phyloP scores from a whole-genome alignment of 1,140 invertebrate species.

The Panulirus ornatus region DNA sequence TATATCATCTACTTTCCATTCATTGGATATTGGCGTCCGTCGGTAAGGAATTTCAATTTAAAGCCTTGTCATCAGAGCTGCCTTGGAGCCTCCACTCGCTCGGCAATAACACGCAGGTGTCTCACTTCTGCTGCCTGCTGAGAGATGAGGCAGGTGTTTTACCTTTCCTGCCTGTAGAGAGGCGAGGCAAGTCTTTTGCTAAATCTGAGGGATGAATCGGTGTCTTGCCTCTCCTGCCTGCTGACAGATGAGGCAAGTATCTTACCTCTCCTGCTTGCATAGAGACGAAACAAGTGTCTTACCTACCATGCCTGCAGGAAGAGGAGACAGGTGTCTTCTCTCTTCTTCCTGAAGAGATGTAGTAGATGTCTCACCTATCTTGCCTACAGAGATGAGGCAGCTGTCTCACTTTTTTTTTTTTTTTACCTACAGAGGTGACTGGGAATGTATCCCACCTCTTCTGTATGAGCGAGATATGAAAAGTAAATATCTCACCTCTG shows the following conservation, averaged over 20 bases:
- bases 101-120: not conserved
- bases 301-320: not conserved
- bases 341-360: not conserved
- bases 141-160: not conserved
- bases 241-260: not conserved
- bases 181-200: too few species aligned
- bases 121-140: not conserved
- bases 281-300: not conserved
- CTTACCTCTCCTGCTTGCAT: not conserved
- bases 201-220: not conserved
- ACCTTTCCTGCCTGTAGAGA: not conserved
- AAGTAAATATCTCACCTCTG: too few species aligned
- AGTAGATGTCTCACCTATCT: too few species aligned
- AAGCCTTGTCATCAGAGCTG: not conserved
- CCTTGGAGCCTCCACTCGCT: not conserved
- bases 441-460: too few species aligned
- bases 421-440: too few species aligned
- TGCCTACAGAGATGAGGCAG: too few species aligned
- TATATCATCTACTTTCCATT: constrained; percentile 20
- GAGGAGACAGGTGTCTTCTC: not conserved
- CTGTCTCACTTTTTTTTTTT: too few species aligned
- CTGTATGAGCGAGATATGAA: too few species aligned
- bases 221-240: not conserved
- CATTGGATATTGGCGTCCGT: constrained; percentile 16
- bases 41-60: constrained; percentile 36